These are phyloP conservation scores for Maccullochella peelii DNA, from an alignment of 2,113 vertebrate genomes.

Conservation along the genomic window DNA sequence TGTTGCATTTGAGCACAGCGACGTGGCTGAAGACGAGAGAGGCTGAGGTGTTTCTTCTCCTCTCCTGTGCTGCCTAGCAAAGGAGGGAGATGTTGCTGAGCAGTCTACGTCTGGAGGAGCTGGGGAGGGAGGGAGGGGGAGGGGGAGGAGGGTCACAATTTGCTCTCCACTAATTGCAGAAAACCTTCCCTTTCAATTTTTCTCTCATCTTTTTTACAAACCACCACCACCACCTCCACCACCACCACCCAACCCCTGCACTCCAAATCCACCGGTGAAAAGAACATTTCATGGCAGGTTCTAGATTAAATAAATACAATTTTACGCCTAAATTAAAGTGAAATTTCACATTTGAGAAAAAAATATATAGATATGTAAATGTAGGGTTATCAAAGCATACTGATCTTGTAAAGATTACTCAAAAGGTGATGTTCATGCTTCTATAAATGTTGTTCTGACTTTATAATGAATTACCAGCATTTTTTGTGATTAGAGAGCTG, in stretches of 20 bases:
- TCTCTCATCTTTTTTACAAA: not conserved
- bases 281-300: not conserved
- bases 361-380: not conserved
- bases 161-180: slow-evolving; percentile 37
- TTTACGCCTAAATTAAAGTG: not conserved
- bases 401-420: not conserved
- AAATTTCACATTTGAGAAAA: not conserved
- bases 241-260: too few species aligned
- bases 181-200: slow-evolving; percentile 47
- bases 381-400: not conserved
- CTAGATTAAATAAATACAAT: not conserved
- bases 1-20: slow-evolving; percentile 9
- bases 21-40: slow-evolving; percentile 6
- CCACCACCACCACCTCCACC: not conserved
- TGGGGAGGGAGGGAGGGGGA: not conserved
- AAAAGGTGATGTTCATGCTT: too few species aligned
- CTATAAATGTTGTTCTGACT: too few species aligned
- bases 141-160: slow-evolving; percentile 32
- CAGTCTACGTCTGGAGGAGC: slow-evolving; percentile 5
- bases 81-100: slow-evolving; percentile 62
- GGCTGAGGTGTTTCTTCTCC: slow-evolving; percentile 46
- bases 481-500: not conserved
- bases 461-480: too few species aligned
- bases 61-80: slow-evolving; percentile 47
- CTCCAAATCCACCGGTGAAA: not conserved